Evolutionary conservation across 2,797 vertebrate species (phyloP).

Genomic region (Alectoris magna): DNA sequence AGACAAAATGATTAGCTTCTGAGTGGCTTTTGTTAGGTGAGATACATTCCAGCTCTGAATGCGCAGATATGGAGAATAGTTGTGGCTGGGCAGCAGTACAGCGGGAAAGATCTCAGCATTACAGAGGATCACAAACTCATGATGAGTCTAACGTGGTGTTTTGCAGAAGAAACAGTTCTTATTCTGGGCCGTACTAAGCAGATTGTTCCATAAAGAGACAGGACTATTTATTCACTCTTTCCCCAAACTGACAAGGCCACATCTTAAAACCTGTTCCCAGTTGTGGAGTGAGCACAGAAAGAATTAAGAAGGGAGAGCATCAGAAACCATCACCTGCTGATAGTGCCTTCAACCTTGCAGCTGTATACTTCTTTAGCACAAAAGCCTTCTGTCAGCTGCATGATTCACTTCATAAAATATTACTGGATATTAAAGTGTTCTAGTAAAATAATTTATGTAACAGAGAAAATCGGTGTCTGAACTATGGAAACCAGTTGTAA

Average conservation of each 20-base stretch:
- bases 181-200: background rate
- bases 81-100: conserved; percentile 57
- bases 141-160: conserved; percentile 1
- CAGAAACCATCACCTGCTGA: conserved; percentile 4
- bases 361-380: conserved; percentile 41
- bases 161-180: conserved; percentile 12
- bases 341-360: conserved; percentile 48
- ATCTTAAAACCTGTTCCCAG: background rate
- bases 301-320: conserved; percentile 5
- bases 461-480: conserved; percentile 61
- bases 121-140: conserved; percentile 20
- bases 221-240: conserved; percentile 23
- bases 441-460: conserved; percentile 70
- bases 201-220: background rate
- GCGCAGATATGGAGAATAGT: conserved; percentile 32
- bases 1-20: background rate
- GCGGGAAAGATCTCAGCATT: conserved; percentile 39
- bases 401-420: conserved; percentile 68
- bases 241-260: background rate
- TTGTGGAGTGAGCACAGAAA: conserved; percentile 8
- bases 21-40: conserved; percentile 37
- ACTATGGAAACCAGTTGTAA: conserved; percentile 67
- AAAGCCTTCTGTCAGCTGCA: conserved; percentile 57
- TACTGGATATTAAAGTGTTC: conserved; percentile 65
- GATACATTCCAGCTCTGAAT: conserved; percentile 10